Evolutionary conservation across 2,113 vertebrate species (phyloP).

Genomic region (Xiphophorus hellerii): DNA sequence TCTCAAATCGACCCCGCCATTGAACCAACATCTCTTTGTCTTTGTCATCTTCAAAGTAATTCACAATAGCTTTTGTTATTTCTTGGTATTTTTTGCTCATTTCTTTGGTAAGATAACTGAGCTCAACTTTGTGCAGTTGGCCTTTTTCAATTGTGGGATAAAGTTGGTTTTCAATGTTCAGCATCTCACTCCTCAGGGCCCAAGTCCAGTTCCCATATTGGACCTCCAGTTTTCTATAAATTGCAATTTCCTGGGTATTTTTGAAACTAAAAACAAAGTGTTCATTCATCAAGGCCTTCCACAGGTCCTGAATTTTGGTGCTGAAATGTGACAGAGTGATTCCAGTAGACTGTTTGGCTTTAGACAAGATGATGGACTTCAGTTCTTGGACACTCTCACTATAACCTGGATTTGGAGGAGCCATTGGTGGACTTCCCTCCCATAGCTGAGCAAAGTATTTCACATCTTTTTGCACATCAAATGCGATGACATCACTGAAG

Average conservation of each 20-base stretch:
- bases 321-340: constrained; percentile 35
- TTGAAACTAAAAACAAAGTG: constrained; percentile 58
- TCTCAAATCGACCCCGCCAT: constrained; percentile 39
- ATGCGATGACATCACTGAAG: constrained; percentile 46
- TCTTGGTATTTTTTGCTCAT: constrained; percentile 4
- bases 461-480: constrained; percentile 52
- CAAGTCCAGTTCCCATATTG: constrained; percentile 48
- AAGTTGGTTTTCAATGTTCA: constrained; percentile 38
- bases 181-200: constrained; percentile 39
- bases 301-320: constrained; percentile 33
- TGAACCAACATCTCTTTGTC: constrained; percentile 50
- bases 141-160: constrained; percentile 26
- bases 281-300: constrained; percentile 35
- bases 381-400: constrained; percentile 52
- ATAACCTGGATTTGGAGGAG: constrained; percentile 61
- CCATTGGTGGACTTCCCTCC: constrained; percentile 66
- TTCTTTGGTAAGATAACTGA: background rate
- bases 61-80: background rate
- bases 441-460: constrained; percentile 59
- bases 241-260: constrained; percentile 42
- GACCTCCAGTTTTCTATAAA: constrained; percentile 49
- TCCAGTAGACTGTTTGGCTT: constrained; percentile 21
- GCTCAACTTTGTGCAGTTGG: background rate
- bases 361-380: constrained; percentile 47
- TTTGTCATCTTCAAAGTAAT: constrained; percentile 18